Evolutionary conservation across 2,888 invertebrate species (phyloP), one percentile per base, ranked within the genome.

Genomic region (Tetheella fluctuosa): DNA sequence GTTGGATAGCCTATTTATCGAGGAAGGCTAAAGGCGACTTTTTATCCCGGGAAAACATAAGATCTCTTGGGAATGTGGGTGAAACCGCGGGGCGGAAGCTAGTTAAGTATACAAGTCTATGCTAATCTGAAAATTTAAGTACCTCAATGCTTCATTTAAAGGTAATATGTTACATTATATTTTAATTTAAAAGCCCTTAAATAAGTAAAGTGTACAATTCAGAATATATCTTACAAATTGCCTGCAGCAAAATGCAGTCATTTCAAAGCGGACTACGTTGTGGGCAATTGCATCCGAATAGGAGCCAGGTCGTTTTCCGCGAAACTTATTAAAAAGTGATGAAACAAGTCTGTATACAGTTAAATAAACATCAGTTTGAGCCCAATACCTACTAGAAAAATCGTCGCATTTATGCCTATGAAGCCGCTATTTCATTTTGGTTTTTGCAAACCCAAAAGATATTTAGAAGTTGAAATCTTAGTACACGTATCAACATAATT

Each of bases 171-270:
- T n/a, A n/a, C n/a, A n/a, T n/a, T n/a, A n/a, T n/a, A n/a, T n/a
- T n/a, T n/a, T n/a, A n/a, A n/a, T n/a, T n/a, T n/a, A n/a, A n/a
- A n/a, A n/a, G n/a, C n/a, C n/a, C n/a, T n/a, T 10, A 48, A 8
- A 48, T 7, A 20, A 10, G 20, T 2, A 17, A 48, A 48, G 7
- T 48, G 10, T 20, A 48, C 48, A 20, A 20, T 48, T 10, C 20
- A 48, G 20, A 39, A 39, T 5, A 39, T 5, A 39, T 15, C 15
- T 2, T 39, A n/a, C 48, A 42, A 10, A 48, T 48, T 20, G 48
- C 17, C 20, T 48, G 48, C 48, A n/a, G 20, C 10, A 48, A 48
- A 48, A 48, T 48, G 20, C 48, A 48, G 48, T 48, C 48, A 20
- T 20, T 7, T 20, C 10, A 20, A 17, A 48, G 20, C 17, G 7